A percentile compares a stretch with the other conserved stretches of the same genome.
Evolutionary conservation across 2,113 vertebrate genomes (phyloP).

Genomic region (Ammodramus savannarum): DNA sequence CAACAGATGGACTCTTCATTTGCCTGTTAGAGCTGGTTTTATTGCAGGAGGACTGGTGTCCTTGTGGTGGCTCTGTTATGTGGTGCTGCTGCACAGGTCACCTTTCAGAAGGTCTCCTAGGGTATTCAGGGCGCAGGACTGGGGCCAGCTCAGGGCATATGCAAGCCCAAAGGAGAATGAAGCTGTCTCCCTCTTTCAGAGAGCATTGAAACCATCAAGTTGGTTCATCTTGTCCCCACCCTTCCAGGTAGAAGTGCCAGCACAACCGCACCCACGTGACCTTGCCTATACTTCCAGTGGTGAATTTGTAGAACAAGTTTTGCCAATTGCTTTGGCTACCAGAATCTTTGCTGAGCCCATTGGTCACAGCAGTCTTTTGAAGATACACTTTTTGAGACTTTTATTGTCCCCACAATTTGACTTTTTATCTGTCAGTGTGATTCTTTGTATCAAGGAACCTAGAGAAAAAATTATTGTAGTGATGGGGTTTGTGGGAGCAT

Average conservation of each 20-base stretch:
- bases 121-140: neutral
- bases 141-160: neutral
- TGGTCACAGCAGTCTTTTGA: neutral
- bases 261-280: fast-evolving
- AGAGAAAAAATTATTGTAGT: neutral
- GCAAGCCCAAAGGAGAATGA: neutral
- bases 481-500: neutral
- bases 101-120: neutral
- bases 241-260: neutral
- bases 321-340: neutral
- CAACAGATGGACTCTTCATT: neutral
- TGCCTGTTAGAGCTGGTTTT: neutral
- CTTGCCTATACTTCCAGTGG: neutral
- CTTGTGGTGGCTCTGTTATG: neutral
- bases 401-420: neutral
- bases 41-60: neutral
- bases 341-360: neutral
- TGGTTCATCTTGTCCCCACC: neutral
- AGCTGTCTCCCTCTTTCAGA: neutral
- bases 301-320: neutral
- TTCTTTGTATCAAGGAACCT: neutral
- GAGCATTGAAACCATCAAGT: neutral
- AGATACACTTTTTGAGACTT: neutral
- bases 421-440: neutral
- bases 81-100: neutral